Evolutionary conservation across 2,888 invertebrate genomes (phyloP).

Genomic region (Pharmacophagus antenor): DNA sequence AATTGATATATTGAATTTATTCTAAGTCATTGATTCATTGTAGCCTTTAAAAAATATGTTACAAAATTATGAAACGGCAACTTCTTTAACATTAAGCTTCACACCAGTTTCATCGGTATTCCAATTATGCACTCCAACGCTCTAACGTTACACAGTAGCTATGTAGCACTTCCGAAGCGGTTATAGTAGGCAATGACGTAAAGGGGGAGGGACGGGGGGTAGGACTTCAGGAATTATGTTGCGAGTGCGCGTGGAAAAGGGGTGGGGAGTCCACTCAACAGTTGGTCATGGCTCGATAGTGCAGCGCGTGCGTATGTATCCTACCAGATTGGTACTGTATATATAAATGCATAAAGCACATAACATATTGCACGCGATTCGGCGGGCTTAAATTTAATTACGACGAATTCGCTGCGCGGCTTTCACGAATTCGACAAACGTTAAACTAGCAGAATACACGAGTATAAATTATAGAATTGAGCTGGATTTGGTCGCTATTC

Average conservation of each 20-base stretch:
- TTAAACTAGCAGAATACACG: conserved; percentile 34
- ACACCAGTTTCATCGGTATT: conserved; percentile 23
- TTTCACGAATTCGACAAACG: conserved; percentile 43
- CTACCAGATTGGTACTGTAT: conserved; percentile 56
- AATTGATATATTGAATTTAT: background rate
- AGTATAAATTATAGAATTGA: conserved; percentile 23
- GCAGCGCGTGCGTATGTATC: conserved; percentile 66
- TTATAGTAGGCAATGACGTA: conserved; percentile 57
- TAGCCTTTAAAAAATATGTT: background rate
- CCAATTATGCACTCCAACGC: conserved; percentile 33
- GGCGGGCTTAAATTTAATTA: conserved; percentile 43
- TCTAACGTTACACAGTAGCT: conserved; percentile 6
- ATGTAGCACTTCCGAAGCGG: conserved; percentile 36
- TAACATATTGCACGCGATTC: conserved; percentile 33
- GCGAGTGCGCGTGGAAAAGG: conserved; percentile 34
- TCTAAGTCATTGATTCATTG: background rate
- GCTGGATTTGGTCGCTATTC: conserved; percentile 45
- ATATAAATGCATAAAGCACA: conserved; percentile 40
- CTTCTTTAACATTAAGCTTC: background rate
- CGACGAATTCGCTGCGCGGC: conserved; percentile 45
- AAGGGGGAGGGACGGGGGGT: conserved; percentile 45
- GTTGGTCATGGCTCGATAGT: conserved; percentile 72
- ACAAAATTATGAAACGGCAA: too few relatives aligned
- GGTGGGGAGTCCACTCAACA: conserved; percentile 61
- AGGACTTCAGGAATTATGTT: conserved; percentile 32